Conservation (phyloP, 2,888 invertebrate genomes). For the Sarcophaga rosellei region DNA sequence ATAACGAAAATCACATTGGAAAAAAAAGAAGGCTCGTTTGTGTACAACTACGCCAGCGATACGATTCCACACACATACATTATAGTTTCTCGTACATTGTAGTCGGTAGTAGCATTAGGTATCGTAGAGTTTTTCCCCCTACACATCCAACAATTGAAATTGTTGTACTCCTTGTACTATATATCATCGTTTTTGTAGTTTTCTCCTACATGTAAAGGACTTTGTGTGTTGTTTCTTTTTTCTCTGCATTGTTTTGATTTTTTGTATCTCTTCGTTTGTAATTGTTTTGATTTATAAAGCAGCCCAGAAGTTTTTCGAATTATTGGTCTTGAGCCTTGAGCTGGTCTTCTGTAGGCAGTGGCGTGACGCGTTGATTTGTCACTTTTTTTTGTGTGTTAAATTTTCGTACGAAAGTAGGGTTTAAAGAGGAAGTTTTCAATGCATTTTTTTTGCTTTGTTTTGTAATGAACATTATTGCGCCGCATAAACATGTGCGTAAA, state of each 20-base stretch:
- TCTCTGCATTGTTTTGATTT: not conserved
- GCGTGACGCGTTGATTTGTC: not conserved
- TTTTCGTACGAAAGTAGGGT: not conserved
- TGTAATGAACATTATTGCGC: too few species aligned
- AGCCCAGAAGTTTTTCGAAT: conserved; percentile 13
- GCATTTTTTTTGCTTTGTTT: too few species aligned
- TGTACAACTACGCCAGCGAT: conserved; percentile 8
- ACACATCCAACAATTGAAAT: not conserved
- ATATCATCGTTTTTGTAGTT: conserved; percentile 1
- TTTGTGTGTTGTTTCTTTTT: conserved; percentile 57
- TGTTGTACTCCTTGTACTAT: not conserved
- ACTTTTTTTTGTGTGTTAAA: not conserved
- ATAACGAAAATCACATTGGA: conserved; percentile 48
- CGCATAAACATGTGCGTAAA: too few species aligned
- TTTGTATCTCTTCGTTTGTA: not conserved
- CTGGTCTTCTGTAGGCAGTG: not conserved
- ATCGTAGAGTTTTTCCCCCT: conserved; percentile 34
- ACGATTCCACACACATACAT: not conserved
- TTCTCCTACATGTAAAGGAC: conserved; percentile 30
- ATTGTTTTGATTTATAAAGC: not conserved
- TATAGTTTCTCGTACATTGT: conserved; percentile 7
- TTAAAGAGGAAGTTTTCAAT: conserved; percentile 12
- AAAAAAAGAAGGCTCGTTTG: conserved; percentile 67
- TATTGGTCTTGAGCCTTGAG: not conserved
- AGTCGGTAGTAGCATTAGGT: not conserved